Base-by-base conservation (phyloP, 1,140 invertebrate species). In the Drosophila eugracilis region DNA sequence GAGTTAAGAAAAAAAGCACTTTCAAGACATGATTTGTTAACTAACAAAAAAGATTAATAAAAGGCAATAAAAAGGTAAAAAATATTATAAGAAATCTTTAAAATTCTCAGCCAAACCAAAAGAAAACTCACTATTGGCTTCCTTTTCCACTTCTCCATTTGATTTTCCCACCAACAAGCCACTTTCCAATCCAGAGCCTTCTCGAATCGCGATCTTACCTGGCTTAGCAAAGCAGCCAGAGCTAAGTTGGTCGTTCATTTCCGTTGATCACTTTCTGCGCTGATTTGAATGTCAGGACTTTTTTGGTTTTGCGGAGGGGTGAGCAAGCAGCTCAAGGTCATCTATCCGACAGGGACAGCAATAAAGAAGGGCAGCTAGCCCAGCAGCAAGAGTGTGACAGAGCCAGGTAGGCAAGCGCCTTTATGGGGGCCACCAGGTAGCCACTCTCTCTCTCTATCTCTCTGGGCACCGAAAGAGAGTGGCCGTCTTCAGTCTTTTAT, bases 301-400 rank as follows among this genome's bases (percentile, higher is more conserved):
- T 36, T 58, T 26, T 1, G 48, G 57, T 36, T 36, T 36, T 58
- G 19, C 3, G 48, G 57, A 60, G 57, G 57, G 50, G 57, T 57
- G 57, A 60, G 57, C 22, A 32, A 22, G 15, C 15, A 15, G 49
- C 49, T 21, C 55, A 60, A 60, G 57, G 57, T 60, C 57, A 60
- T 17, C 45, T 12, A 32, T 4, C n/a, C 12, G 10, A 4, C 2
- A 5, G 14, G 3, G 14, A 6, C 21, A 19, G 9, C 26, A 14
- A 26, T 26, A 14, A 34, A 15, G n/a, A 22, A 36, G 21, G 9
- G 30, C 6, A n/a, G 28, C 7, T 37, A 21, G 26, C 14, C 12
- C 6, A 4, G 12, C 12, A 5, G n/a, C 10, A 10, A 45, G 39
- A 28, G 17, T 6, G 21, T 10, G 24, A 44, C 5, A 14, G 37